Conservation (phyloP, 2,113 vertebrate species). For the Ceyx melanurus region DNA sequence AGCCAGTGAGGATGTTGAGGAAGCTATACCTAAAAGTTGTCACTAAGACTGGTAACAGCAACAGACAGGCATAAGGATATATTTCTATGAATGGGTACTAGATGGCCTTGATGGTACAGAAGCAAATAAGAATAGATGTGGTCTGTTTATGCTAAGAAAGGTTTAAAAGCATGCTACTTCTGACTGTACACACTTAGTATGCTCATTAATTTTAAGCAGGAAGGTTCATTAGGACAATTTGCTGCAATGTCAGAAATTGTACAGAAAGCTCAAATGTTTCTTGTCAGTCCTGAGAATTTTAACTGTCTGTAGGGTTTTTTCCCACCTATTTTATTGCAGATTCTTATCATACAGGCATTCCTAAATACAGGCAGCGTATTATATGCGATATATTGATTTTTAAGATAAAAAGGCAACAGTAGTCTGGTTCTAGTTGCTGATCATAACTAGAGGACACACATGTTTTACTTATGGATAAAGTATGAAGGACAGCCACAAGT, state of each 20-base stretch:
- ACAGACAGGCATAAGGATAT: fast-evolving
- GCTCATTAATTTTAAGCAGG: not conserved
- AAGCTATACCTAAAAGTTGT: not conserved
- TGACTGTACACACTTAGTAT: not conserved
- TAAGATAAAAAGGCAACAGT: not conserved
- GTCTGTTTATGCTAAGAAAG: not conserved
- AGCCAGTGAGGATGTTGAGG: not conserved
- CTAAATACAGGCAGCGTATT: not conserved
- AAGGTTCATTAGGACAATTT: not conserved
- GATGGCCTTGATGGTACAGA: not conserved
- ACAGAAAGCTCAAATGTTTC: not conserved
- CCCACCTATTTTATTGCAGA: not conserved
- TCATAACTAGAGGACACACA: not conserved
- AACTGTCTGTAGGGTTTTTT: not conserved
- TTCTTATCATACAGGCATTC: not conserved
- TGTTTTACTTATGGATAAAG: not conserved
- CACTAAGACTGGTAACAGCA: not conserved
- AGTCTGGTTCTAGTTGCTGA: not conserved
- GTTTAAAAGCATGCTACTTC: not conserved
- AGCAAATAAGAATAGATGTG: not conserved
- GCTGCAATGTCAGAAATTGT: not conserved
- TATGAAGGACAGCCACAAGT: not conserved
- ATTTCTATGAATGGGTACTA: not conserved
- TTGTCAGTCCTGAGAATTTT: not conserved
- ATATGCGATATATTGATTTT: not conserved